Conservation (phyloP, 2,113 vertebrate genomes). For the Ibidorhyncha struthersii region DNA sequence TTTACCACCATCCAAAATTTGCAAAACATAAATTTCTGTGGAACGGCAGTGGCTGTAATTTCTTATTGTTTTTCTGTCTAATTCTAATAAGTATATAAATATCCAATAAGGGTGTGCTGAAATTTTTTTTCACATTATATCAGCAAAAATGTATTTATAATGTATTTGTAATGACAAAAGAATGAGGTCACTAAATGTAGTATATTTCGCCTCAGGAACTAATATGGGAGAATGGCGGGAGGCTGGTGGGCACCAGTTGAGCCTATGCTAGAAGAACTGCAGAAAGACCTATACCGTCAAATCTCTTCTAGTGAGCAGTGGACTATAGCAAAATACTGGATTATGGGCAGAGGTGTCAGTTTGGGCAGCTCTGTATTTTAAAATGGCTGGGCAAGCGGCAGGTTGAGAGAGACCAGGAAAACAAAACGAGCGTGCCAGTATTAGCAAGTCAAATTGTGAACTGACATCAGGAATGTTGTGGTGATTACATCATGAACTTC, state of each 20-base stretch:
- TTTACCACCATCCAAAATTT: background rate
- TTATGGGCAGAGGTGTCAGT: background rate
- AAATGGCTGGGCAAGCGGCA: background rate
- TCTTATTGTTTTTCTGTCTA: background rate
- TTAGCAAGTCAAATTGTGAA: constrained; percentile 10
- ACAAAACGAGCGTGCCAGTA: background rate
- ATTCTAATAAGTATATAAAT: background rate
- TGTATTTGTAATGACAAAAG: background rate
- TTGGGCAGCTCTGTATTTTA: background rate
- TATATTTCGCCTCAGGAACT: background rate
- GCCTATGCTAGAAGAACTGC: background rate
- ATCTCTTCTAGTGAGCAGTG: background rate
- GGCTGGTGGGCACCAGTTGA: background rate
- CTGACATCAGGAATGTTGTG: fast-evolving
- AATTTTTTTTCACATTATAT: background rate
- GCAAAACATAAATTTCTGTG: background rate
- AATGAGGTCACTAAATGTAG: background rate
- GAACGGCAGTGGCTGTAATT: background rate
- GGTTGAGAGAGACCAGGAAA: background rate
- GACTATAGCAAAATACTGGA: background rate
- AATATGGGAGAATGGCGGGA: background rate
- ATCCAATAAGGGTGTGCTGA: background rate
- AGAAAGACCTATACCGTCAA: background rate
- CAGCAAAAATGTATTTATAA: background rate
- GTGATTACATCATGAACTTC: background rate